phyloP scores from a whole-genome alignment of 2,888 invertebrate species.

The Campopleginae sp. region DNA sequence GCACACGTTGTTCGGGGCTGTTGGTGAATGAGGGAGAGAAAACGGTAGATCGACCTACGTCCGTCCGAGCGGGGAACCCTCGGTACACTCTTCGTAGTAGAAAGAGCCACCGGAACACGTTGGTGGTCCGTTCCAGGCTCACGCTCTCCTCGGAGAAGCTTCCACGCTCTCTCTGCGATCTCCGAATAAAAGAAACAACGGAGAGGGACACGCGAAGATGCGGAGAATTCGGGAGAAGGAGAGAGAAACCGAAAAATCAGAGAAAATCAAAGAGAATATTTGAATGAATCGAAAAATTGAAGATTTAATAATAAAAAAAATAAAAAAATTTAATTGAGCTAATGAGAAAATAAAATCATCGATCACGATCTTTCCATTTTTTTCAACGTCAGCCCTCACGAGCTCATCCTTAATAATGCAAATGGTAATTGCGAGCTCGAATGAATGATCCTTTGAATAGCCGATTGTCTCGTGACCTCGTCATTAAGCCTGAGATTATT shows the following conservation, averaged over 20 bases:
- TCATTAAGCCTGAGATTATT: conserved; percentile 1
- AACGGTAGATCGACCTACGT: conserved; percentile 61
- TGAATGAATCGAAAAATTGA: not conserved
- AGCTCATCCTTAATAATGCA: not conserved
- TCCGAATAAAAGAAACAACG: not conserved
- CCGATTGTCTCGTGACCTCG: not conserved
- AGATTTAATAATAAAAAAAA: too few species aligned
- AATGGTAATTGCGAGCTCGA: not conserved
- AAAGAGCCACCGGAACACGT: conserved; percentile 48
- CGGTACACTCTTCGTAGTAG: conserved; percentile 27
- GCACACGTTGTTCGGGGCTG: conserved; percentile 38
- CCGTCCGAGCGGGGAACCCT: conserved; percentile 50
- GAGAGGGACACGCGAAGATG: not conserved
- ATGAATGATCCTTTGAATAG: not conserved
- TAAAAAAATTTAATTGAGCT: too few species aligned
- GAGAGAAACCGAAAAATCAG: not conserved
- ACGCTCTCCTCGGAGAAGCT: conserved; percentile 33
- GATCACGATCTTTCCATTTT: not conserved
- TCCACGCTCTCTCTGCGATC: conserved; percentile 31
- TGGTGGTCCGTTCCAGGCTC: conserved; percentile 62
- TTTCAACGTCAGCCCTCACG: not conserved
- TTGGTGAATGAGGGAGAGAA: conserved; percentile 54
- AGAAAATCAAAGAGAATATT: not conserved
- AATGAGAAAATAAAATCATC: too few species aligned
- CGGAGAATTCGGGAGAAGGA: not conserved